Evolutionary conservation across 2,888 invertebrate genomes (phyloP).

Genomic region (Ischnus inquisitorius): DNA sequence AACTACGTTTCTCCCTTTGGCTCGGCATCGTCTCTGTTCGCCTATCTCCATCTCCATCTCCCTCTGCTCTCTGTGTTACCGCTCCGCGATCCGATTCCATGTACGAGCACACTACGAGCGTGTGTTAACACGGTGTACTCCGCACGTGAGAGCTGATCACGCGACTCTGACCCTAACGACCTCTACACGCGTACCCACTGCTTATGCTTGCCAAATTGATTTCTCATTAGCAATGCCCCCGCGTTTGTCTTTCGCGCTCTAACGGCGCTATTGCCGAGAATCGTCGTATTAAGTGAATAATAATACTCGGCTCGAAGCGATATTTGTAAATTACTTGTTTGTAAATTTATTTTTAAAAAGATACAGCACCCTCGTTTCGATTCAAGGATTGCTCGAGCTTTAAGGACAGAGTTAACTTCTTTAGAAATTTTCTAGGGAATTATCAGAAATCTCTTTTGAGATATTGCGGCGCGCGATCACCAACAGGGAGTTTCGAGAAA

Average conservation of each 20-base stretch:
- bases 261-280: not conserved
- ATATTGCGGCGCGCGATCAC: no score
- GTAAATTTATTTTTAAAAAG: not conserved
- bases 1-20: not conserved
- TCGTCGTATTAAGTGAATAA: not conserved
- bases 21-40: not conserved
- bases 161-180: constrained; percentile 61
- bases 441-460: no score
- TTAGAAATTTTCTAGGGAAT: no score
- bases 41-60: not conserved
- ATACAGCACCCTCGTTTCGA: not conserved
- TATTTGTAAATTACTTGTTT: not conserved
- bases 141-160: constrained; percentile 55
- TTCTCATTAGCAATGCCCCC: constrained; percentile 63
- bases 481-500: no score
- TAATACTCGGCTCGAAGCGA: not conserved
- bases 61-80: constrained; percentile 25
- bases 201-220: constrained; percentile 68
- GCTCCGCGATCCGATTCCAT: constrained; percentile 55
- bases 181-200: constrained; percentile 55
- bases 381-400: not conserved
- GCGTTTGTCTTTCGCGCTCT: constrained; percentile 7
- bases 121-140: constrained; percentile 65
- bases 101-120: constrained; percentile 39
- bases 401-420: no score